phyloP scores from a whole-genome alignment of 2,797 vertebrate genomes.

The Hydrophis major region DNA sequence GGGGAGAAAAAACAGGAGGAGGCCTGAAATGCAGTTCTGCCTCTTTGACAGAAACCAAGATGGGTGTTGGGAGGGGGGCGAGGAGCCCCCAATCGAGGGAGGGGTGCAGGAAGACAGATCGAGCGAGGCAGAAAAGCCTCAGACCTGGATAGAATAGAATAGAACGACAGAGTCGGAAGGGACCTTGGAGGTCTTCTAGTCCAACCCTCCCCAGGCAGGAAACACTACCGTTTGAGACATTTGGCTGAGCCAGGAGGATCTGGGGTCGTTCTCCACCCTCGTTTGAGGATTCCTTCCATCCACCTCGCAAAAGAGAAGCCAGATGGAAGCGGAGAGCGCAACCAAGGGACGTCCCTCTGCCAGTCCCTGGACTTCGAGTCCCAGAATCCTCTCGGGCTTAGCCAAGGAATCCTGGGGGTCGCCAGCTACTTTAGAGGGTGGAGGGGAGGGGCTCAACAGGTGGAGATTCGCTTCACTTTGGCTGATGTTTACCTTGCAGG shows the following conservation, averaged over 20 bases:
- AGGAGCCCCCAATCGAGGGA: neutral
- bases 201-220: too few species aligned
- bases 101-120: constrained; percentile 55
- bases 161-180: too few species aligned
- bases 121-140: neutral
- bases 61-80: neutral
- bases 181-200: too few species aligned
- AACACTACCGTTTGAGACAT: too few species aligned
- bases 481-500: neutral
- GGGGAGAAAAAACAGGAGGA: neutral
- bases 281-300: neutral
- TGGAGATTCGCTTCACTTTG: neutral
- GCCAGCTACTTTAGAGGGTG: neutral
- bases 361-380: neutral
- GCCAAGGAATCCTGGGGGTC: neutral
- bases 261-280: too few species aligned
- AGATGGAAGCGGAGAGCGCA: too few species aligned
- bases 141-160: too few species aligned
- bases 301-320: neutral
- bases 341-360: too few species aligned
- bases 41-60: neutral
- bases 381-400: neutral
- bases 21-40: neutral
- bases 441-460: neutral
- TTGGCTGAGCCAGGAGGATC: neutral